A percentile compares a stretch with the other conserved stretches of the same genome.
Conservation (phyloP, 1,140 invertebrate species). For the Drosophila auraria region DNA sequence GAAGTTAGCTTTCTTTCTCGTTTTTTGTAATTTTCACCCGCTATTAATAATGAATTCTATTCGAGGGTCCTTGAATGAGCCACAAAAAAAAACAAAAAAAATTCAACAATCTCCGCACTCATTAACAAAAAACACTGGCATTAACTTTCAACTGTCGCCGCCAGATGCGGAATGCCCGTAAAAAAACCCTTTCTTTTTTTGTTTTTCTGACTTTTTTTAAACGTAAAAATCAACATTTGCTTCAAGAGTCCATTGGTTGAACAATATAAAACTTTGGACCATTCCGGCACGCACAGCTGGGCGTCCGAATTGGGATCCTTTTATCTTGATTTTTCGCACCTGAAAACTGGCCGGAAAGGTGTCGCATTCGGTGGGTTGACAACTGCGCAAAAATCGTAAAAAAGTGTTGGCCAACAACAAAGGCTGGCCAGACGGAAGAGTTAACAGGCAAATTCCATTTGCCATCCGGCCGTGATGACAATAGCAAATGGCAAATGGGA, state of each 20-base stretch:
- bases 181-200: conserved; percentile 32
- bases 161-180: conserved; percentile 30
- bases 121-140: conserved; percentile 33
- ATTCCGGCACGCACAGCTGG: conserved; percentile 46
- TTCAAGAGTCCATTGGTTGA: conserved; percentile 28
- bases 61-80: conserved; percentile 1
- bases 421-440: conserved; percentile 49
- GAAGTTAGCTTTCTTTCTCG: no score
- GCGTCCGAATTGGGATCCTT: conserved; percentile 38
- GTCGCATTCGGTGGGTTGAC: conserved; percentile 37
- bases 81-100: neutral
- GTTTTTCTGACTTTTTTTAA: neutral
- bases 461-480: conserved; percentile 32
- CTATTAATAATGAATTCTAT: conserved; percentile 16
- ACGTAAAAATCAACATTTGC: conserved; percentile 57
- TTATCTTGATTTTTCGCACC: conserved; percentile 45
- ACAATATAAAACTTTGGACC: conserved; percentile 69
- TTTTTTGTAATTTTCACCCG: neutral
- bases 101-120: conserved; percentile 10
- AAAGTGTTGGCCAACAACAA: conserved; percentile 12
- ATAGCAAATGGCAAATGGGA: conserved; percentile 44
- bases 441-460: conserved; percentile 66
- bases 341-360: conserved; percentile 40
- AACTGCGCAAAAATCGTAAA: conserved; percentile 17
- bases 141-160: conserved; percentile 23